phyloP scores from a whole-genome alignment of 2,888 invertebrate species.

The Hirudinaria manillensis region DNA sequence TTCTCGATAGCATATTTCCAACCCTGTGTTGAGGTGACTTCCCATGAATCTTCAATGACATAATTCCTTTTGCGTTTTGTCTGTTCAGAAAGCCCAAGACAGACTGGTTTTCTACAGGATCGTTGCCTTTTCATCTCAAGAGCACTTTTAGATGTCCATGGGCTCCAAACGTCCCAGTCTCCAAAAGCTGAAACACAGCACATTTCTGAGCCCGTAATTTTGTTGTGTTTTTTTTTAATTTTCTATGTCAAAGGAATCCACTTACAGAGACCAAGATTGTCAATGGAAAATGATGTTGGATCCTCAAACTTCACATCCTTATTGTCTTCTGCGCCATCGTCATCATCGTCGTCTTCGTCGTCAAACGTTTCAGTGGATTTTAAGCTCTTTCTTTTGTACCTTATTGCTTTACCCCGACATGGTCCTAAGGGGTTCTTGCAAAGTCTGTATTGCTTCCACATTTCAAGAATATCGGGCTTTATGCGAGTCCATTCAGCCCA shows the following conservation, averaged over 20 bases:
- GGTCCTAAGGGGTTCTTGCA: background rate
- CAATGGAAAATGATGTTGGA: no score
- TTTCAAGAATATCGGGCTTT: background rate
- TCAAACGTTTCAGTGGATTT: no score
- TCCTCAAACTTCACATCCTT: no score
- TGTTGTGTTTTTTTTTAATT: no score
- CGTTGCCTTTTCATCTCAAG: background rate
- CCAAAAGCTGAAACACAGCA: background rate
- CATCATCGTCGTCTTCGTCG: no score
- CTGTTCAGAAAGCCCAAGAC: background rate
- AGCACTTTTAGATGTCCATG: background rate
- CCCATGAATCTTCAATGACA: background rate
- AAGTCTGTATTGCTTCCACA: background rate
- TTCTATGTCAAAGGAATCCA: background rate
- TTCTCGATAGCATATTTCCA: background rate
- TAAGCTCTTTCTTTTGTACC: background rate
- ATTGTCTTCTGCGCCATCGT: no score
- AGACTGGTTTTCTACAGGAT: background rate
- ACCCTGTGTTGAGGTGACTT: background rate
- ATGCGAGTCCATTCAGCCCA: constrained; percentile 14
- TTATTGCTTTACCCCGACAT: background rate
- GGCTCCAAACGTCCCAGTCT: background rate
- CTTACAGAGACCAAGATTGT: no score
- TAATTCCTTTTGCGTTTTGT: background rate
- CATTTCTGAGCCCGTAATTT: no score